These are phyloP conservation scores for Cyanoramphus novaezelandiae DNA, from an alignment of 2,113 vertebrate species.

Conservation along the genomic window DNA sequence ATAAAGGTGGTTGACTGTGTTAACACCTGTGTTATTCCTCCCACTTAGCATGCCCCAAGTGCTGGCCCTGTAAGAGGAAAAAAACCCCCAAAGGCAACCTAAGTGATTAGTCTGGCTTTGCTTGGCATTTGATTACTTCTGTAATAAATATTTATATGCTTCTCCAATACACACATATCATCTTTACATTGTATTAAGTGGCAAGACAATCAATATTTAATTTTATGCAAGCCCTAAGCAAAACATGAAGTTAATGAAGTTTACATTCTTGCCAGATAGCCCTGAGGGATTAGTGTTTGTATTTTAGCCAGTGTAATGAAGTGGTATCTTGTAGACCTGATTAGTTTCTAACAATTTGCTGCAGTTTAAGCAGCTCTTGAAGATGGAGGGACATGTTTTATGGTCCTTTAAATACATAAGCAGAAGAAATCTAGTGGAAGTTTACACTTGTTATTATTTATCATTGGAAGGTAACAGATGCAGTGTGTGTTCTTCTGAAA, in stretches of 20 bases:
- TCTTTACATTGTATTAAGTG: background rate
- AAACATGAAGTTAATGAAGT: slow-evolving; percentile 38
- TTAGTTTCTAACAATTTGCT: background rate
- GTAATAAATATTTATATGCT: slow-evolving; percentile 24
- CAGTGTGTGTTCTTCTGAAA: background rate
- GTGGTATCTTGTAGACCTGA: background rate
- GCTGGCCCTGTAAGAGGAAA: background rate
- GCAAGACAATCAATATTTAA: slow-evolving; percentile 20
- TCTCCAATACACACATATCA: background rate
- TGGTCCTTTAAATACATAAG: background rate
- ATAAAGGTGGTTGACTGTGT: background rate
- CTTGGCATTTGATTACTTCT: background rate
- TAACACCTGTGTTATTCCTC: background rate
- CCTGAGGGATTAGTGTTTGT: background rate
- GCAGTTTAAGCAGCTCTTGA: background rate
- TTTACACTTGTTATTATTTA: background rate
- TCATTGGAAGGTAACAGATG: background rate
- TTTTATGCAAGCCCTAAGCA: slow-evolving; percentile 13
- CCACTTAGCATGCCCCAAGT: background rate
- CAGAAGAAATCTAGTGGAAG: background rate
- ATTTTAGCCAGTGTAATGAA: background rate
- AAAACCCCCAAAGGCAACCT: background rate
- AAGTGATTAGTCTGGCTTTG: background rate
- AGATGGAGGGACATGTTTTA: background rate
- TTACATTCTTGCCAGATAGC: slow-evolving; percentile 1